These are phyloP conservation scores for Andrena camellia DNA, from an alignment of 2,888 invertebrate genomes.

Conservation along the genomic window DNA sequence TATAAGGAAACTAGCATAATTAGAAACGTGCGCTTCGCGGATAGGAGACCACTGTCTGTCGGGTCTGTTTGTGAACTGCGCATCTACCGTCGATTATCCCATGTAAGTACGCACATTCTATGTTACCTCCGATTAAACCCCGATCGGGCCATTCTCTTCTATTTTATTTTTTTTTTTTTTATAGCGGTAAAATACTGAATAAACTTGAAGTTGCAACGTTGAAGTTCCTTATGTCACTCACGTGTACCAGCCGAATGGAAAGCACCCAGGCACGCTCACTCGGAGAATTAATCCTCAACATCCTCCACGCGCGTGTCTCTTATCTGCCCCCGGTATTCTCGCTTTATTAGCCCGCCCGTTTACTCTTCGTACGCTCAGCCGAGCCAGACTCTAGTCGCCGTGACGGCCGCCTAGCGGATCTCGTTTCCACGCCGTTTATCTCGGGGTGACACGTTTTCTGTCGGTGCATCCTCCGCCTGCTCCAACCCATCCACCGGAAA, in stretches of 20 bases:
- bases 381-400: background rate
- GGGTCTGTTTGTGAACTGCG: conserved; percentile 5
- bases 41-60: background rate
- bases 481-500: conserved; percentile 9
- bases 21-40: conserved; percentile 3
- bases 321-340: conserved; percentile 24
- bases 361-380: conserved; percentile 38
- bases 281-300: conserved; percentile 1
- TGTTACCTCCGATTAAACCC: conserved; percentile 1
- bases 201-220: conserved; percentile 4
- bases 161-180: background rate
- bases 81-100: background rate
- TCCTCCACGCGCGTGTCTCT: conserved; percentile 19
- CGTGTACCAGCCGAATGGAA: conserved; percentile 54
- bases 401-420: background rate
- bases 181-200: background rate
- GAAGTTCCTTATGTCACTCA: conserved; percentile 1
- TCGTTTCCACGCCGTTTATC: conserved; percentile 24
- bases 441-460: conserved; percentile 56
- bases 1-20: conserved; percentile 8
- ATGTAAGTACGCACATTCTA: conserved; percentile 13
- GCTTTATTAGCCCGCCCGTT: conserved; percentile 20
- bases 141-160: background rate
- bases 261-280: conserved; percentile 38
- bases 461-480: conserved; percentile 51